These are phyloP conservation scores for Acrocera orbiculus DNA, from an alignment of 2,888 invertebrate genomes.

Conservation along the genomic window DNA sequence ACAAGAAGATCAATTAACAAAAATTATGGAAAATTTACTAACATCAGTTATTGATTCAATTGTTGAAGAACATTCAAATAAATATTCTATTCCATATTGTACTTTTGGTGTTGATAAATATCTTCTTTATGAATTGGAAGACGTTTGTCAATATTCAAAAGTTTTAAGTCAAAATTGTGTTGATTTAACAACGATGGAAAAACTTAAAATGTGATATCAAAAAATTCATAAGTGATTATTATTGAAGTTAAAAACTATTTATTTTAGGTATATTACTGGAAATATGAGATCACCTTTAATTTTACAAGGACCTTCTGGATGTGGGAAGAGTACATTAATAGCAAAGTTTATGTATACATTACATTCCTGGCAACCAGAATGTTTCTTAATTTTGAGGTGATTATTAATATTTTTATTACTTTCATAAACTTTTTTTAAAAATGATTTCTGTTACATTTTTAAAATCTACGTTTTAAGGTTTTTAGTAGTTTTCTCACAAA, in stretches of 20 bases:
- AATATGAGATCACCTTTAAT: conserved; percentile 47
- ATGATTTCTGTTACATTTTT: neutral
- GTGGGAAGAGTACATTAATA: conserved; percentile 65
- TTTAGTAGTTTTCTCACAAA: no score
- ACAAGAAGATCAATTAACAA: conserved; percentile 26
- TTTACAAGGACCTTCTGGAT: conserved; percentile 60
- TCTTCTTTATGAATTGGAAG: conserved; percentile 51
- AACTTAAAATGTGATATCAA: conserved; percentile 20
- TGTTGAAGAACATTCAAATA: conserved; percentile 46
- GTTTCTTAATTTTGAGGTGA: conserved; percentile 34
- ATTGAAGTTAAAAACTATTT: neutral
- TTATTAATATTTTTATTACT: neutral
- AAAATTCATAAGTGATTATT: neutral
- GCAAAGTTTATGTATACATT: conserved; percentile 52
- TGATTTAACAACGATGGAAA: conserved; percentile 27
- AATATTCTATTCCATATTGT: conserved; percentile 39
- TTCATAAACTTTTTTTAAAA: neutral
- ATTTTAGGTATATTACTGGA: conserved; percentile 44
- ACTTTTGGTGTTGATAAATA: conserved; percentile 53
- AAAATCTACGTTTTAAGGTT: no score
- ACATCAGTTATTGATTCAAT: conserved; percentile 49
- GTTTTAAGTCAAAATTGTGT: conserved; percentile 44
- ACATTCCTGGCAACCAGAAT: conserved; percentile 44
- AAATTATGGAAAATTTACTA: conserved; percentile 49
- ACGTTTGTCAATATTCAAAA: conserved; percentile 47